Percentiles rank a stretch among this genome's conserved stretches.
Evolutionary conservation across 2,113 vertebrate genomes (phyloP).

Genomic region (Myocastor coypus): DNA sequence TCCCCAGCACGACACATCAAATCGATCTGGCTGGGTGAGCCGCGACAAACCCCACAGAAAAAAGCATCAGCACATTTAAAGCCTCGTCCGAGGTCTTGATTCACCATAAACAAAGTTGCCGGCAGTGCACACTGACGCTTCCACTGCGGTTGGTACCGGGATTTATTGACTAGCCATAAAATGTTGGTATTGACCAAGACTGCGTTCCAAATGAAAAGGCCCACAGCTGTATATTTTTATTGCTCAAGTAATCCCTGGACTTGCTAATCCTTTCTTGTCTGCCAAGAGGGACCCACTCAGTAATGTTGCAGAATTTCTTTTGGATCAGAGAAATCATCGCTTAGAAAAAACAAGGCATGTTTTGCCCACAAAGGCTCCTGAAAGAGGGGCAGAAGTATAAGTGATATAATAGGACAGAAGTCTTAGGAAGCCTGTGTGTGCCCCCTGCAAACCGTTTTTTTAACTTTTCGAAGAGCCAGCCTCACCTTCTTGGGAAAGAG

Average conservation of each 20-base stretch:
- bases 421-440: not conserved
- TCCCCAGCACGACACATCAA: not conserved
- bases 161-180: slow-evolving; percentile 77
- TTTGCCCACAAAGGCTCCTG: not conserved
- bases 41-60: slow-evolving; percentile 63
- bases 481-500: not conserved
- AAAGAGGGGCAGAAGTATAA: not conserved
- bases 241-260: slow-evolving; percentile 64
- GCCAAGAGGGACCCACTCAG: slow-evolving; percentile 56
- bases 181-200: slow-evolving; percentile 79
- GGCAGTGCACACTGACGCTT: slow-evolving; percentile 66
- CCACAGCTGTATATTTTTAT: slow-evolving; percentile 78
- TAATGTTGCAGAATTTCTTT: slow-evolving; percentile 70
- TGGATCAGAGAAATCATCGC: slow-evolving; percentile 53
- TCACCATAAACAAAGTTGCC: slow-evolving; percentile 77
- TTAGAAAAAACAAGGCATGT: slow-evolving; percentile 47
- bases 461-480: not conserved
- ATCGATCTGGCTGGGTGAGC: slow-evolving; percentile 74
- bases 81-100: slow-evolving; percentile 60
- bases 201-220: slow-evolving; percentile 74
- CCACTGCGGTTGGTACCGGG: slow-evolving; percentile 54
- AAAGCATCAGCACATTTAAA: slow-evolving; percentile 73
- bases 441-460: not conserved
- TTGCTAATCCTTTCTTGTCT: slow-evolving; percentile 74
- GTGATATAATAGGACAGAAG: not conserved